Evolutionary conservation across 2,888 invertebrate genomes (phyloP).

Genomic region (Clistopyga incitator): DNA sequence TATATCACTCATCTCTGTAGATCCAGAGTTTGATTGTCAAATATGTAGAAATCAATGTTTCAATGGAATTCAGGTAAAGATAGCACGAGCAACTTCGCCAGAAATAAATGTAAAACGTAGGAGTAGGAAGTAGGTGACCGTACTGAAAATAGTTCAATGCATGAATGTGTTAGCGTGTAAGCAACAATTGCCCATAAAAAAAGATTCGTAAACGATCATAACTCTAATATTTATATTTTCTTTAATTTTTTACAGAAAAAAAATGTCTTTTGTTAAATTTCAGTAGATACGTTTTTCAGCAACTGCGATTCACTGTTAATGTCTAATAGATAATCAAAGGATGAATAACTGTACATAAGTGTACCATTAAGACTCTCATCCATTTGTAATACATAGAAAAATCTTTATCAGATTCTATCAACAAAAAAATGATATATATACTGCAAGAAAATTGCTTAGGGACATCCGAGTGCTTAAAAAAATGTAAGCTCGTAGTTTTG

Average conservation of each 20-base stretch:
- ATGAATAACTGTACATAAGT: conserved; percentile 56
- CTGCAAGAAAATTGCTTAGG: not conserved
- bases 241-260: conserved; percentile 24
- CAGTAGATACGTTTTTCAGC: not conserved
- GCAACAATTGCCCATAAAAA: conserved; percentile 1
- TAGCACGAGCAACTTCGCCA: conserved; percentile 3
- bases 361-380: conserved; percentile 29
- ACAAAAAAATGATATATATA: conserved; percentile 18
- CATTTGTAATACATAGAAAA: conserved; percentile 24
- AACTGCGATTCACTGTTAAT: conserved; percentile 1
- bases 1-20: conserved; percentile 11
- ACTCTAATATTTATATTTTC: not conserved
- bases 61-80: not conserved
- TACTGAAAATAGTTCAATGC: conserved; percentile 39
- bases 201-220: not conserved
- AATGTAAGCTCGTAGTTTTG: conserved; percentile 16
- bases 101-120: conserved; percentile 30
- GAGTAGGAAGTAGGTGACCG: conserved; percentile 28
- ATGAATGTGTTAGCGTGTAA: conserved; percentile 45
- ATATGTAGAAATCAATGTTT: conserved; percentile 27
- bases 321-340: conserved; percentile 6
- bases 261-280: conserved; percentile 8
- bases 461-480: not conserved
- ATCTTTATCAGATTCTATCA: conserved; percentile 22
- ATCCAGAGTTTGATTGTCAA: conserved; percentile 37